phyloP scores from a whole-genome alignment of 2,113 vertebrate genomes.

The Trogon surrucura region DNA sequence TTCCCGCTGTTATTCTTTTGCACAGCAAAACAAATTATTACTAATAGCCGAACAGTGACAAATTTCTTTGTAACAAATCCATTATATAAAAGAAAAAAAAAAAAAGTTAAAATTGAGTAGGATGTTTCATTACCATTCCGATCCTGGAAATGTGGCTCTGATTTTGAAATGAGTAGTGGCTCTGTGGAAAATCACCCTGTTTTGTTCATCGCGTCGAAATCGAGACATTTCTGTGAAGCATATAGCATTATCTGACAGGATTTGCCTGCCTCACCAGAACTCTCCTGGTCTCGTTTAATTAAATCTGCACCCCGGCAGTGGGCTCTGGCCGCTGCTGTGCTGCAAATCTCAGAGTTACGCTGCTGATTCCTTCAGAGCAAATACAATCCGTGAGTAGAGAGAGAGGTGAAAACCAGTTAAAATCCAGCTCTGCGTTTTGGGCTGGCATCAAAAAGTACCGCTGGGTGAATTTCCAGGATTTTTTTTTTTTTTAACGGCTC shows the following conservation, averaged over 20 bases:
- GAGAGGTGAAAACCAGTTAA: not conserved
- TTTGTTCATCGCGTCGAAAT: not conserved
- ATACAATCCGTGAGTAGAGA: rapidly evolving
- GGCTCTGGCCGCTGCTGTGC: not conserved
- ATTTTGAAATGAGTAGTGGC: not conserved
- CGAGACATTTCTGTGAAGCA: not conserved
- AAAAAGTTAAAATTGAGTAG: not conserved
- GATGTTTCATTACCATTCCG: not conserved
- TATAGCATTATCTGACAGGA: not conserved
- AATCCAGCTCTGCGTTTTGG: not conserved
- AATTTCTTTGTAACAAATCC: not conserved
- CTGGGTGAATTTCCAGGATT: not conserved
- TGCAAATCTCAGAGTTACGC: rapidly evolving
- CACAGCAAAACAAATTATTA: not conserved
- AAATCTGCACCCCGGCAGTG: not conserved
- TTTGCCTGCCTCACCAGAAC: not conserved
- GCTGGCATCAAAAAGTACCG: not conserved
- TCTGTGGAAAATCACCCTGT: not conserved
- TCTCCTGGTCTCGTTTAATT: not conserved
- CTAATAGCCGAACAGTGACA: not conserved
- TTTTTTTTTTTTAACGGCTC: not conserved
- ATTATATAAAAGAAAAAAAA: not conserved
- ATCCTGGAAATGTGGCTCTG: not conserved
- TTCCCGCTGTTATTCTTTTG: not conserved
- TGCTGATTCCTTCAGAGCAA: not conserved